Percentiles rank a stretch among this genome's conserved stretches.
phyloP scores from a whole-genome alignment of 2,113 vertebrate species.

The Ahaetulla prasina region DNA sequence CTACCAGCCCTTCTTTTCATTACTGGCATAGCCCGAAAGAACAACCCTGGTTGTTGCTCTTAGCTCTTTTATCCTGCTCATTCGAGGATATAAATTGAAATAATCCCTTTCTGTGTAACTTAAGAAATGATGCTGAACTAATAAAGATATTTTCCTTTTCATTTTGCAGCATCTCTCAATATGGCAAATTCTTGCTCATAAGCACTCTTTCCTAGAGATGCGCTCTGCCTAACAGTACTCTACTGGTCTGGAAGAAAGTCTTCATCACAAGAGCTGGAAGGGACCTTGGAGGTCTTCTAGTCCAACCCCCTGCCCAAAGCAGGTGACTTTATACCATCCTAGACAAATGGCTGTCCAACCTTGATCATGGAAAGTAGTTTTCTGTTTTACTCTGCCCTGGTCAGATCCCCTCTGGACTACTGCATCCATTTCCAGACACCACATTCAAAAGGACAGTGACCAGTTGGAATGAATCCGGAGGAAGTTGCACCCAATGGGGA shows the following conservation, averaged over 20 bases:
- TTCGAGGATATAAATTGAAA: not conserved
- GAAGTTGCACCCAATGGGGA: not conserved
- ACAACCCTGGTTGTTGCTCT: not conserved
- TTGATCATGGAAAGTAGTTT: not conserved
- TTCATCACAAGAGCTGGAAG: not conserved
- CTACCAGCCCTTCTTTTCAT: not conserved
- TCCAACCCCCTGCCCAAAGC: not conserved
- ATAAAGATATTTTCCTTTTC: not conserved
- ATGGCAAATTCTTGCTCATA: not conserved
- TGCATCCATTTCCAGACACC: not conserved
- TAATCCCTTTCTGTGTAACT: not conserved
- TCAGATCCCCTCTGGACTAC: not conserved
- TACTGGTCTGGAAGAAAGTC: not conserved
- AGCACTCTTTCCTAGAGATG: not conserved
- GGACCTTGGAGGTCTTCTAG: not conserved
- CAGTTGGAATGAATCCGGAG: not conserved
- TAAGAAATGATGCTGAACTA: not conserved
- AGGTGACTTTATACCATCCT: not conserved
- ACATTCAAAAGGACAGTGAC: not conserved
- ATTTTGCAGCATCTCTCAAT: not conserved
- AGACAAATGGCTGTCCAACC: too few relatives aligned
- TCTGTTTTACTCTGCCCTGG: not conserved
- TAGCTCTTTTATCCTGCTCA: not conserved
- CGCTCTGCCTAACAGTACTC: not conserved
- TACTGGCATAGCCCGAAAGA: not conserved